Conservation (phyloP, 2,797 vertebrate genomes). For the Diglossa cyanea region DNA sequence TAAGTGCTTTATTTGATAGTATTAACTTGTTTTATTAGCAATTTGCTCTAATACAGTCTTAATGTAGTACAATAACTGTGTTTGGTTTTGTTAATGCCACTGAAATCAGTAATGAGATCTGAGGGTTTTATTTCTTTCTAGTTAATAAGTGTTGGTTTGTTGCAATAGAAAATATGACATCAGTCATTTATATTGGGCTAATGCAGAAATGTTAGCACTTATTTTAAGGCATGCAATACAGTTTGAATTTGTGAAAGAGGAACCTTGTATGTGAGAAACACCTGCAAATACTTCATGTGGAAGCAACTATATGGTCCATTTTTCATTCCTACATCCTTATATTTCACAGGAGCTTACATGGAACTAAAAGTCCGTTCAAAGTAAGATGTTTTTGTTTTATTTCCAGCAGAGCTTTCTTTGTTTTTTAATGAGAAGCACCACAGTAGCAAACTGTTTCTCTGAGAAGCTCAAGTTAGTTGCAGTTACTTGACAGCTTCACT, state of each 20-base stretch:
- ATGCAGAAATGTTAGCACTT: neutral
- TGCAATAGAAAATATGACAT: neutral
- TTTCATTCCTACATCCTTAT: neutral
- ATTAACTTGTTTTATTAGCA: slow-evolving; percentile 64
- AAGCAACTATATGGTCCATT: neutral
- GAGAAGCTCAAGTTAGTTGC: neutral
- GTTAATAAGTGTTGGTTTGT: slow-evolving; percentile 17
- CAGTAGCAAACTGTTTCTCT: neutral
- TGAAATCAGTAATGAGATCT: slow-evolving; percentile 41
- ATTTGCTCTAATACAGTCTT: slow-evolving; percentile 57
- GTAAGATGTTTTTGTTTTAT: neutral
- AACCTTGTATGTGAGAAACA: neutral
- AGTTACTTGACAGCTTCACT: neutral
- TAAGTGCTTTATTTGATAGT: slow-evolving; percentile 44
- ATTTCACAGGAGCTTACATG: neutral
- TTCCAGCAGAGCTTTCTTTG: neutral
- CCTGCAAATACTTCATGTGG: neutral
- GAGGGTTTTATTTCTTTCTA: slow-evolving; percentile 24
- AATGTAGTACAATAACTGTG: slow-evolving; percentile 43
- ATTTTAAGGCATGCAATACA: neutral
- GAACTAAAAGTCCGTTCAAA: neutral
- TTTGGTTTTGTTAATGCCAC: slow-evolving; percentile 56
- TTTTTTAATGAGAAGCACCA: neutral
- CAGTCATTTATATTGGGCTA: neutral
- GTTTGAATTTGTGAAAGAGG: neutral